Conservation (phyloP, 2,113 vertebrate species). For the Tetrax tetrax region DNA sequence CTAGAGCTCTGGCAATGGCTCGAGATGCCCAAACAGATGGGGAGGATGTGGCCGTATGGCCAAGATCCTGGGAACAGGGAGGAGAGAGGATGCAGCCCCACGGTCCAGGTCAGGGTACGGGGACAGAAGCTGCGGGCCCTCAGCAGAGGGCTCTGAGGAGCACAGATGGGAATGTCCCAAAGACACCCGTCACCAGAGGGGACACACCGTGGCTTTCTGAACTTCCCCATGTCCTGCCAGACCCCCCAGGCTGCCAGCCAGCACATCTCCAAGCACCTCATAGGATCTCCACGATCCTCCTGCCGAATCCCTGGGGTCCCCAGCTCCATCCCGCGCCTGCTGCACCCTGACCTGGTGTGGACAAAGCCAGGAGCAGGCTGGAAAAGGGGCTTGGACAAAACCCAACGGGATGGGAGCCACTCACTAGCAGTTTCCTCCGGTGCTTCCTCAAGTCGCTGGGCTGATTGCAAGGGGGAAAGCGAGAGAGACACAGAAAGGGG, state of each 20-base stretch:
- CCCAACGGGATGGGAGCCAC: conserved; percentile 63
- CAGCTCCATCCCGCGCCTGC: conserved; percentile 65
- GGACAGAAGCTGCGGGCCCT: conserved; percentile 30
- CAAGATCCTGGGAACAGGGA: conserved; percentile 17
- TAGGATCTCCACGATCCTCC: conserved; percentile 14
- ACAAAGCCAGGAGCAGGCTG: conserved; percentile 66
- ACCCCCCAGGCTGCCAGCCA: neutral
- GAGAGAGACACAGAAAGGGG: conserved; percentile 66
- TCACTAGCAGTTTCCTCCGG: conserved; percentile 93
- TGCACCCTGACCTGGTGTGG: conserved; percentile 60
- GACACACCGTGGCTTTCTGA: conserved; percentile 24
- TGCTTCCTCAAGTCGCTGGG: conserved; percentile 98
- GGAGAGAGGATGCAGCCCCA: conserved; percentile 12
- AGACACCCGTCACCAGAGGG: conserved; percentile 9
- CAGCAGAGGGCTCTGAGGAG: conserved; percentile 23
- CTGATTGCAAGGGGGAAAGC: conserved; percentile 79
- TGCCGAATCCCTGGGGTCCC: conserved; percentile 55
- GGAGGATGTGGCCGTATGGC: neutral
- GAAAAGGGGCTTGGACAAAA: conserved; percentile 63
- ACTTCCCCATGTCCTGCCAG: conserved; percentile 39
- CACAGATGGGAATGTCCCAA: conserved; percentile 39
- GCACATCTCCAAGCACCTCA: conserved; percentile 34
- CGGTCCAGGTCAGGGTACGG: neutral
- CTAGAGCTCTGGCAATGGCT: conserved; percentile 52
- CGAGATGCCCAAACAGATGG: conserved; percentile 4